phyloP scores from a whole-genome alignment of 2,113 vertebrate species.

The Vimba vimba region DNA sequence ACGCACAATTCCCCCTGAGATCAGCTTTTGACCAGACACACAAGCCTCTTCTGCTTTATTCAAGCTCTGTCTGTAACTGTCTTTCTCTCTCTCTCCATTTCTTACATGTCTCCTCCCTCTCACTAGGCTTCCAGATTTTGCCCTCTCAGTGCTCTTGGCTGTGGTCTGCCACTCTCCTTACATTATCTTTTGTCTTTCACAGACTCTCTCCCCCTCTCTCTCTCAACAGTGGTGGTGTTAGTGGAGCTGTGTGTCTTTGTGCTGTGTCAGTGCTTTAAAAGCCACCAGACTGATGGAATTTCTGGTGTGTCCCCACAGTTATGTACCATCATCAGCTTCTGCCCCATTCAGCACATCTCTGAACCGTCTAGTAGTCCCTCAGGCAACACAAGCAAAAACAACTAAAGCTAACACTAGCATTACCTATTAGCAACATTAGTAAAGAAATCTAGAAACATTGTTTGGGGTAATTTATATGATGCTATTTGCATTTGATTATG shows the following conservation, averaged over 20 bases:
- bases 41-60: slow-evolving; percentile 40
- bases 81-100: slow-evolving; percentile 8
- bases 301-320: slow-evolving; percentile 33
- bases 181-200: slow-evolving; percentile 4
- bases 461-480: too few species aligned
- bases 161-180: slow-evolving; percentile 3
- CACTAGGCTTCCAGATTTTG: slow-evolving; percentile 11
- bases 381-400: slow-evolving; percentile 21
- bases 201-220: background rate
- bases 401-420: background rate
- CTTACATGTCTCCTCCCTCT: slow-evolving; percentile 9
- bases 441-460: background rate
- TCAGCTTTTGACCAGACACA: slow-evolving; percentile 38
- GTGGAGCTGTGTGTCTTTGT: slow-evolving; percentile 33
- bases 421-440: background rate
- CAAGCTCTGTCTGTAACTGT: slow-evolving; percentile 34
- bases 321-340: slow-evolving; percentile 29
- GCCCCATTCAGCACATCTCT: slow-evolving; percentile 37
- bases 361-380: background rate
- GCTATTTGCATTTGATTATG: too few species aligned
- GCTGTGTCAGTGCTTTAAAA: slow-evolving; percentile 45
- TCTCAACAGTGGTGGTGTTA: slow-evolving; percentile 20
- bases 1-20: slow-evolving; percentile 36
- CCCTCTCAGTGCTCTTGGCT: slow-evolving; percentile 1
- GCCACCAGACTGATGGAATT: slow-evolving; percentile 39